These are phyloP conservation scores for Cryptoblepharus egeriae DNA, from an alignment of 2,797 vertebrate genomes.

Conservation along the genomic window DNA sequence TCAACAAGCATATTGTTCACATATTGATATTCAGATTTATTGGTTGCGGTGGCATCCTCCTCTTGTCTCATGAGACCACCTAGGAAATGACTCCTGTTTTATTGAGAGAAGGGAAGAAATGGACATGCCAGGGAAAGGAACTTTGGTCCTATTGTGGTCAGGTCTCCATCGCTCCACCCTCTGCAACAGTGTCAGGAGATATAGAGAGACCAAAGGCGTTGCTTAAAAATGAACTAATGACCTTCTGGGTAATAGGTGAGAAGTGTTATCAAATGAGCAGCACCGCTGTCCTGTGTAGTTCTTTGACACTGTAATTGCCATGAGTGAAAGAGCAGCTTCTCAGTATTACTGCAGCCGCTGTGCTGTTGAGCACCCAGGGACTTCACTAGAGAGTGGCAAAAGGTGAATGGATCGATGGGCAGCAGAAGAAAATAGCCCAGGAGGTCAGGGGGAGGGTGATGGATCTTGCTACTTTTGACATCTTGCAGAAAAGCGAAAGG, in stretches of 20 bases:
- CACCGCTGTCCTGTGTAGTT: not conserved
- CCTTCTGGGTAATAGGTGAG: not conserved
- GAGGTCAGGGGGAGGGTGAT: not conserved
- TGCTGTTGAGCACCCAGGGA: not conserved
- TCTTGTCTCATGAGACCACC: not conserved
- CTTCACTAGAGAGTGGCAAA: not conserved
- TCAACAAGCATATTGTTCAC: not conserved
- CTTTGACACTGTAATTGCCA: constrained; percentile 1
- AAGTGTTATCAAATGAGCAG: not conserved
- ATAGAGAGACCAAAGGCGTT: not conserved
- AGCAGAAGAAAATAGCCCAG: constrained; percentile 19
- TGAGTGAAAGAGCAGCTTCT: not conserved
- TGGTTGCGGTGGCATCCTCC: not conserved
- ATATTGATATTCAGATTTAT: not conserved
- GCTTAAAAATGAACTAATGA: constrained; percentile 3
- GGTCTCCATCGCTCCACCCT: not conserved
- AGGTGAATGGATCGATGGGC: not conserved
- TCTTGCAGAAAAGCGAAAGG: constrained; percentile 10
- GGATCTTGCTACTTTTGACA: constrained; percentile 35
- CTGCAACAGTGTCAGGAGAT: rapidly evolving
- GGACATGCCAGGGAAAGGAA: not conserved
- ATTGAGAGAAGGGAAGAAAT: not conserved
- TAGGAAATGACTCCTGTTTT: not conserved
- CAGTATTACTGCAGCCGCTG: not conserved
- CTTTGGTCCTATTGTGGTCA: not conserved